Conservation (phyloP, 1,140 invertebrate genomes). For the Rhyacophila brunnea region DNA sequence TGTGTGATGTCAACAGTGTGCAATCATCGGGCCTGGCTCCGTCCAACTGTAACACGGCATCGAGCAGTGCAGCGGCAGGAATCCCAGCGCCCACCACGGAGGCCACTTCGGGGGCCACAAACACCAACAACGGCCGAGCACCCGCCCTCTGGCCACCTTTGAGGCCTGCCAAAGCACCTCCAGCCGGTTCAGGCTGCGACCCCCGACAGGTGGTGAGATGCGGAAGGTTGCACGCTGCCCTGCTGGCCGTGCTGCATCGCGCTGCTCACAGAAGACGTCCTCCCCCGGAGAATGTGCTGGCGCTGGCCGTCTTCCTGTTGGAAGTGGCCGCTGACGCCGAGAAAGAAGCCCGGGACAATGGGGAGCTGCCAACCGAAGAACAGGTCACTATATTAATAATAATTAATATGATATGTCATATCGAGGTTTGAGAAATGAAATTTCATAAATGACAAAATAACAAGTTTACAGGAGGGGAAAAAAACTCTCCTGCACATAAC, state of each 20-base stretch:
- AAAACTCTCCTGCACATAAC: no score
- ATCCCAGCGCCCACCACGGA: background rate
- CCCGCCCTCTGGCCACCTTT: constrained; percentile 47
- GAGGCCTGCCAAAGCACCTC: constrained; percentile 38
- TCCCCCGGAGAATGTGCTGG: constrained; percentile 78
- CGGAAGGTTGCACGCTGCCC: constrained; percentile 81
- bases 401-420: no score
- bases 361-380: background rate
- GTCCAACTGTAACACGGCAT: background rate
- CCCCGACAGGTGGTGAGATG: constrained; percentile 41
- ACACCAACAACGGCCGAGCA: constrained; percentile 8
- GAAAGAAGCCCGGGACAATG: constrained; percentile 42
- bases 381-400: background rate
- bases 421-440: no score
- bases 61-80: no score
- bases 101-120: background rate
- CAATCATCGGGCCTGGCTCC: constrained; percentile 22
- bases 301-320: constrained; percentile 81
- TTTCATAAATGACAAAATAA: no score
- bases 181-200: constrained; percentile 40
- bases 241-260: constrained; percentile 82
- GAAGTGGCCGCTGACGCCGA: constrained; percentile 77
- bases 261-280: constrained; percentile 73
- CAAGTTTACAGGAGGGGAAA: no score
- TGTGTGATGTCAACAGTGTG: constrained; percentile 20